Evolutionary conservation across 2,797 vertebrate genomes (phyloP).

Genomic region (Chromis chromis): DNA sequence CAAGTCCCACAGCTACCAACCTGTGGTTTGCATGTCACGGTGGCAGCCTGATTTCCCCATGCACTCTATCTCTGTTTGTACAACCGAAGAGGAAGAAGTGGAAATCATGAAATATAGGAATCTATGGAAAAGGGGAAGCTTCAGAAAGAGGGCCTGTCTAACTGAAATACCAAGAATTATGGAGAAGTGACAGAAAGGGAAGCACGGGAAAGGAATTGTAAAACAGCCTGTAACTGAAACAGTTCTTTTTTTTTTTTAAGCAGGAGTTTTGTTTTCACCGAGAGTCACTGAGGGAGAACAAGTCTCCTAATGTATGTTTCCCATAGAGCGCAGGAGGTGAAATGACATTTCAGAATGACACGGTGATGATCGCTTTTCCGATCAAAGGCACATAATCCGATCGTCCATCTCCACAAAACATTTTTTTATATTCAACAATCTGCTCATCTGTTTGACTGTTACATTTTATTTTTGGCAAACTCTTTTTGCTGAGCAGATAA

Average conservation of each 20-base stretch:
- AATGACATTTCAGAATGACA: slow-evolving; percentile 3
- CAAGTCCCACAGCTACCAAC: slow-evolving; percentile 57
- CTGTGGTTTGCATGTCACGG: slow-evolving; percentile 86
- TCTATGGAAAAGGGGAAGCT: slow-evolving; percentile 97
- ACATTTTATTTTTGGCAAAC: slow-evolving; percentile 11
- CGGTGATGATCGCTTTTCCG: neutral
- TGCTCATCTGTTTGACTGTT: slow-evolving; percentile 24
- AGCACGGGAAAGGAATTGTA: slow-evolving; percentile 92
- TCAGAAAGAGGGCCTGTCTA: slow-evolving; percentile 86
- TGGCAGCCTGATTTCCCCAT: slow-evolving; percentile 89
- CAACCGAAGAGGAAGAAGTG: slow-evolving; percentile 95
- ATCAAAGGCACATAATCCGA: slow-evolving; percentile 6
- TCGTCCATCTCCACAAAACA: slow-evolving; percentile 1
- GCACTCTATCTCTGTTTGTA: slow-evolving; percentile 82
- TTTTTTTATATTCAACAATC: slow-evolving; percentile 23
- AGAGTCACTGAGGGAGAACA: slow-evolving; percentile 58
- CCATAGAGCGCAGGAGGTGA: slow-evolving; percentile 27
- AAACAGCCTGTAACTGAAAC: slow-evolving; percentile 85
- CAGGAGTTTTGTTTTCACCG: slow-evolving; percentile 57
- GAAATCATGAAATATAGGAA: slow-evolving; percentile 96
- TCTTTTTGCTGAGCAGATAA: slow-evolving; percentile 34
- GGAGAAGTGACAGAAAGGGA: slow-evolving; percentile 99
- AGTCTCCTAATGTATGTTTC: slow-evolving; percentile 35
- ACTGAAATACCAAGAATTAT: slow-evolving; percentile 94
- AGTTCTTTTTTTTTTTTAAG: slow-evolving; percentile 41